These are phyloP conservation scores for Drosophila antonietae DNA, from an alignment of 2,888 invertebrate species.

Conservation along the genomic window DNA sequence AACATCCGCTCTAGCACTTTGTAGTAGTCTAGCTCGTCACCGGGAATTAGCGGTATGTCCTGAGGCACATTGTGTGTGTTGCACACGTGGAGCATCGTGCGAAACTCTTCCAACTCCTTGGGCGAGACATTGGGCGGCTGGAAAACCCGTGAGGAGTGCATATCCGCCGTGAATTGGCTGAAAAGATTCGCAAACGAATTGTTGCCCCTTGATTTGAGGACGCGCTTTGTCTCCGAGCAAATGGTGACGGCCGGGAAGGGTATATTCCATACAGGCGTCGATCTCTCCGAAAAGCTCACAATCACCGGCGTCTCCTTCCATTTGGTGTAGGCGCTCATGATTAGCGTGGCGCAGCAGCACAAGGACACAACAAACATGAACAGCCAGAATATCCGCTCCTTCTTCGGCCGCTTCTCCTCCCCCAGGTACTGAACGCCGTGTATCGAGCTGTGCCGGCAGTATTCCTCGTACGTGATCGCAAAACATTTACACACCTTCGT, in stretches of 20 bases:
- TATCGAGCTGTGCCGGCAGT: slow-evolving; percentile 86
- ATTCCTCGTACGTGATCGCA: slow-evolving; percentile 86
- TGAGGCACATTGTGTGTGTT: slow-evolving; percentile 76
- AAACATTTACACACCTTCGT: slow-evolving; percentile 42
- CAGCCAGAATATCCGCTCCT: slow-evolving; percentile 87
- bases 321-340: slow-evolving; percentile 88
- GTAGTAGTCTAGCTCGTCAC: slow-evolving; percentile 68
- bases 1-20: slow-evolving; percentile 83
- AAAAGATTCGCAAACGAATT: slow-evolving; percentile 69
- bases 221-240: slow-evolving; percentile 82
- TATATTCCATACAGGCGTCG: slow-evolving; percentile 85
- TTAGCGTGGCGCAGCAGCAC: slow-evolving; percentile 86
- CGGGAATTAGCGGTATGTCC: slow-evolving; percentile 63
- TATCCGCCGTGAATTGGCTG: slow-evolving; percentile 49
- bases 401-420: slow-evolving; percentile 86
- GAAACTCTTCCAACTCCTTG: slow-evolving; percentile 75
- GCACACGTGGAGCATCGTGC: slow-evolving; percentile 81
- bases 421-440: slow-evolving; percentile 88
- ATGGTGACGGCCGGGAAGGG: slow-evolving; percentile 83
- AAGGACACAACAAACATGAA: slow-evolving; percentile 87
- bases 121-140: slow-evolving; percentile 60
- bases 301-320: slow-evolving; percentile 90
- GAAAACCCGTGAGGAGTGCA: slow-evolving; percentile 51
- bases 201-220: slow-evolving; percentile 55
- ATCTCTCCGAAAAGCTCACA: slow-evolving; percentile 90